phyloP scores from a whole-genome alignment of 2,113 vertebrate species.

The Menura novaehollandiae region DNA sequence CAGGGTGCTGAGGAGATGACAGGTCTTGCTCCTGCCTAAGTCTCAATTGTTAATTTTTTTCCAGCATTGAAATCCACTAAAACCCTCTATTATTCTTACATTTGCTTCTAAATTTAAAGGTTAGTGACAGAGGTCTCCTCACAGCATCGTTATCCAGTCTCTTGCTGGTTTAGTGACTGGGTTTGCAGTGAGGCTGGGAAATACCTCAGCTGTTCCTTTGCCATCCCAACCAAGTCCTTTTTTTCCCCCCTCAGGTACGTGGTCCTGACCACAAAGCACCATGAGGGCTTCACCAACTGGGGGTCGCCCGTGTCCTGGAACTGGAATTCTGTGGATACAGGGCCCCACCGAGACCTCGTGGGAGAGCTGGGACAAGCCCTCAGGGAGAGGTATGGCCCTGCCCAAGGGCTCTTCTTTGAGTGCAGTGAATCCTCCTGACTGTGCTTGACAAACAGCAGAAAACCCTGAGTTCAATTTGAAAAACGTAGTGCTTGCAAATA shows the following conservation, averaged over 20 bases:
- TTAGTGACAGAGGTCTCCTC: neutral
- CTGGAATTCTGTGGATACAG: constrained; percentile 89
- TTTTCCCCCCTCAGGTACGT: constrained; percentile 80
- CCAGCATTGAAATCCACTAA: neutral
- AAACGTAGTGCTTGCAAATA: neutral
- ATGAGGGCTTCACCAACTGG: constrained; percentile 97
- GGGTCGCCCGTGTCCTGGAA: constrained; percentile 87
- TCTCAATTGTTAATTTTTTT: neutral
- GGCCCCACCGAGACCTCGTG: constrained; percentile 89
- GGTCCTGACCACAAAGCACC: constrained; percentile 93
- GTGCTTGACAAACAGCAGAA: neutral
- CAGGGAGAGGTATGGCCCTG: constrained; percentile 75
- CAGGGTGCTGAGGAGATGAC: neutral
- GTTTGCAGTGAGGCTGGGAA: neutral
- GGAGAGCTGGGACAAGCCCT: constrained; percentile 85
- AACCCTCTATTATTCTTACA: fast-evolving
- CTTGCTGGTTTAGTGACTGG: neutral
- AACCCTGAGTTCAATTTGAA: neutral
- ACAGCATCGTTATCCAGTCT: too few species aligned
- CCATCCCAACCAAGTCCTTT: neutral
- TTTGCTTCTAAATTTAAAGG: neutral
- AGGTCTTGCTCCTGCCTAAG: neutral
- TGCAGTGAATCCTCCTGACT: neutral
- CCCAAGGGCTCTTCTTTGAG: neutral
- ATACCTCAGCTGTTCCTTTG: neutral